These are phyloP conservation scores for Adrianichthys oophorus DNA, from an alignment of 2,797 vertebrate genomes.

Conservation along the genomic window DNA sequence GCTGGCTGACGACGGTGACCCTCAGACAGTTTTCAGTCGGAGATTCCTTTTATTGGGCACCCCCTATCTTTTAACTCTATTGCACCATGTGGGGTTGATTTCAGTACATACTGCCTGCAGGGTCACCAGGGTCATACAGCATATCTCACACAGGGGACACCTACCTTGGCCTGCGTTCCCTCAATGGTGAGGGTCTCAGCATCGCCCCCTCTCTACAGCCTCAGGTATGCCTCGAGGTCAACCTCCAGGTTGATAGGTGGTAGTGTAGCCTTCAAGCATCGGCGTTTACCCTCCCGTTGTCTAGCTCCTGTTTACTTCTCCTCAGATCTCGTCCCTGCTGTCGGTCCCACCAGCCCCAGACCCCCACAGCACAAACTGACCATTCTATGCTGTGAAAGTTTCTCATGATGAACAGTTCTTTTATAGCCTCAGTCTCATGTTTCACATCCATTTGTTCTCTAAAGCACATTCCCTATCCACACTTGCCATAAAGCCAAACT, in stretches of 20 bases:
- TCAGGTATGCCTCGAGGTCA: slow-evolving; percentile 79
- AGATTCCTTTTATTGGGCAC: slow-evolving; percentile 8
- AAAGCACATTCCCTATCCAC: no score
- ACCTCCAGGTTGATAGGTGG: slow-evolving; percentile 54
- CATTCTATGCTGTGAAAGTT: slow-evolving; percentile 21
- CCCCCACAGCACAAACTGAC: slow-evolving; percentile 25
- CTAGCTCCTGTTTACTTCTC: slow-evolving; percentile 48
- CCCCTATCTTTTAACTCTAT: slow-evolving; percentile 38
- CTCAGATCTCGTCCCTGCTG: slow-evolving; percentile 40
- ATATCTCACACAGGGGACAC: slow-evolving; percentile 81
- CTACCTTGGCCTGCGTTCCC: slow-evolving; percentile 79
- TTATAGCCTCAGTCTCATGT: background rate
- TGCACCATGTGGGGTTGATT: slow-evolving; percentile 52
- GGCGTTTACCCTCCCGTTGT: slow-evolving; percentile 46
- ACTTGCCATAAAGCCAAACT: no score
- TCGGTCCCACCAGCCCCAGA: slow-evolving; percentile 25
- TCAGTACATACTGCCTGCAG: slow-evolving; percentile 67
- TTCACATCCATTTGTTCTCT: background rate
- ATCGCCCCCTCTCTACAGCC: slow-evolving; percentile 80
- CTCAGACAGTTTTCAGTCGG: slow-evolving; percentile 9
- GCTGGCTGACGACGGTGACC: slow-evolving; percentile 3
- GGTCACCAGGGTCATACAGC: slow-evolving; percentile 82
- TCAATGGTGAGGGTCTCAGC: slow-evolving; percentile 80
- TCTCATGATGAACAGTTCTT: slow-evolving; percentile 6
- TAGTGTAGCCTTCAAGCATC: slow-evolving; percentile 37